These are phyloP conservation scores for Heliconius hewitsoni DNA, from an alignment of 1,140 invertebrate genomes.

Conservation along the genomic window DNA sequence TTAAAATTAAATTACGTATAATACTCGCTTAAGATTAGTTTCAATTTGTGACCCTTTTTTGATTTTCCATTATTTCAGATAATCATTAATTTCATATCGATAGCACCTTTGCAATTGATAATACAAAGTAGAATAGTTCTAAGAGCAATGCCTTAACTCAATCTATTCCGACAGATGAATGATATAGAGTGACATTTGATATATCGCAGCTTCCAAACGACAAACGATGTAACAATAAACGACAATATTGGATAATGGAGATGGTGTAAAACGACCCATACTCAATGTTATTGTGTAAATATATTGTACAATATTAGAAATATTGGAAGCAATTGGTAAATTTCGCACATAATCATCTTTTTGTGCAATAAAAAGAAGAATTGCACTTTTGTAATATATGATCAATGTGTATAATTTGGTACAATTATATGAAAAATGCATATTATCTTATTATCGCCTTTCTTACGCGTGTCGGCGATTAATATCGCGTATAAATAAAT, in stretches of 20 bases:
- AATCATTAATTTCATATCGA: not conserved
- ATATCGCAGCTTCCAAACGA: slow-evolving; percentile 12
- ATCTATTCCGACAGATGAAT: not conserved
- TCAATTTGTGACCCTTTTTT: no score
- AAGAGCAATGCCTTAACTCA: slow-evolving; percentile 1
- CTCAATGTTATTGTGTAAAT: not conserved
- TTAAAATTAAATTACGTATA: no score
- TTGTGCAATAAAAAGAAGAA: no score
- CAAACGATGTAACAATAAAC: slow-evolving; percentile 14
- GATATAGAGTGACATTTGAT: slow-evolving; percentile 6
- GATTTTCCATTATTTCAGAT: no score
- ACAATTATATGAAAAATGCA: no score
- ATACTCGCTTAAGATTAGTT: no score
- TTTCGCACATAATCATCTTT: no score
- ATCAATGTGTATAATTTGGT: no score
- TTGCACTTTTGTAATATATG: no score
- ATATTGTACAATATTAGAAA: not conserved
- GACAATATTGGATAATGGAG: slow-evolving; percentile 13
- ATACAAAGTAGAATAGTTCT: not conserved
- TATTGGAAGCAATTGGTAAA: not conserved
- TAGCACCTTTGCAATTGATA: not conserved
- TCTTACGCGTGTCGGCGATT: no score
- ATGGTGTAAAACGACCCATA: not conserved
- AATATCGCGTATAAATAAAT: no score
- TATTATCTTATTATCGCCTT: no score